These are phyloP conservation scores for Peromyscus attwateri DNA, from an alignment of 2,797 vertebrate genomes.

Conservation along the genomic window DNA sequence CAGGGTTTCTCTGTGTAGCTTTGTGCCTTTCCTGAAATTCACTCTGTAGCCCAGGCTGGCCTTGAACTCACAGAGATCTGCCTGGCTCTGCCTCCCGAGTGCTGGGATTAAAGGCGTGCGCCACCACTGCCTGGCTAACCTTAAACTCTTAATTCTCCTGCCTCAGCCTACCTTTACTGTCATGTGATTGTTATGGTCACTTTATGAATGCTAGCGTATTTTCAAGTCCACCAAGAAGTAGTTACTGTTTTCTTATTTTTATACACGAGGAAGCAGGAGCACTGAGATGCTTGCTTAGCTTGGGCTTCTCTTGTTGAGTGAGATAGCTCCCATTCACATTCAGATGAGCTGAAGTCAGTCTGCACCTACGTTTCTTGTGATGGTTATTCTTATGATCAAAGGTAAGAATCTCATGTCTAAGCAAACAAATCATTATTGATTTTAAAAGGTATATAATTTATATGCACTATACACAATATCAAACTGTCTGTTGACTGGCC, in stretches of 20 bases:
- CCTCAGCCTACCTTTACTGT: background rate
- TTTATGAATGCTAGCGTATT: slow-evolving; percentile 17
- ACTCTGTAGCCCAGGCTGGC: background rate
- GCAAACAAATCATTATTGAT: slow-evolving; percentile 37
- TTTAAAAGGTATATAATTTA: slow-evolving; percentile 28
- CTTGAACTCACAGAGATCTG: too few relatives aligned
- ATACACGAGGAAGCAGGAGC: background rate
- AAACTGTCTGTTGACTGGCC: background rate
- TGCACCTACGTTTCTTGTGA: background rate
- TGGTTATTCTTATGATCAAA: slow-evolving; percentile 61
- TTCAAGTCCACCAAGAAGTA: background rate
- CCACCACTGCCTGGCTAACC: too few relatives aligned
- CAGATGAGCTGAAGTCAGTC: slow-evolving; percentile 52
- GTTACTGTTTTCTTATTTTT: slow-evolving; percentile 30
- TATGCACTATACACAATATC: slow-evolving; percentile 25
- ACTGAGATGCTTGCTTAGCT: background rate
- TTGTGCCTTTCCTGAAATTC: too few relatives aligned
- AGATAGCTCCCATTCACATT: background rate
- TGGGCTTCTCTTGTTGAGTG: background rate
- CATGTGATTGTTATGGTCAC: background rate
- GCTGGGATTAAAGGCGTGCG: too few relatives aligned
- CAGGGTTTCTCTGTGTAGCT: too few relatives aligned
- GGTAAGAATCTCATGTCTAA: slow-evolving; percentile 26
- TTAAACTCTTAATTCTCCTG: background rate
- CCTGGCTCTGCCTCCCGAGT: too few relatives aligned